Evolutionary conservation across 2,888 invertebrate genomes (phyloP), one percentile per base, ranked within the genome.

Genomic region (Agrotis exclamationis): DNA sequence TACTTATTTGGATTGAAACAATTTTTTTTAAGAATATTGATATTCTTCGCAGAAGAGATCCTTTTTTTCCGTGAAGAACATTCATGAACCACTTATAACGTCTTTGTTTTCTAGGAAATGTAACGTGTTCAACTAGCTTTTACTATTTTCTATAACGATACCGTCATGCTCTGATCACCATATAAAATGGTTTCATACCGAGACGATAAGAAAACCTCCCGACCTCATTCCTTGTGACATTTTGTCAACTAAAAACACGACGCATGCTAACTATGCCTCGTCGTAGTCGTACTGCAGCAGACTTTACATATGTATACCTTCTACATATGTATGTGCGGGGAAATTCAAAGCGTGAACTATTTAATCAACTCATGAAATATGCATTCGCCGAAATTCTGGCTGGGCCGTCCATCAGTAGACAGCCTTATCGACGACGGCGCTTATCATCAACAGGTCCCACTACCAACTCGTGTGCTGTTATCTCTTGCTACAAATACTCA

Each of bases 291-390:
- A 88, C 86, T 88, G 88, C 88, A 89, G 87, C 88, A 87, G 85
- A 83, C 85, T 87, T 87, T 89, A 90, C 88, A 88, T 88, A 90
- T 89, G 85, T 88, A 84, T 78, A 78, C 67, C 80, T 77, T 74
- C 72, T 86, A 87, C 86, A 88, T 89, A 88, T 88, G 88, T 87
- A 87, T 87, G 80, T 85, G 84, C 86, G 85, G 85, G 87, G 88
- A 90, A 93, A 92, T 94, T 90, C 92, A 92, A 92, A 94, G 93
- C 93, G 93, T 91, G 92, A 96, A 95, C 95, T 96, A 96, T 96
- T 96, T 95, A 95, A 95, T 95, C 95, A 95, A 94, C 93, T 95
- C 95, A 95, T 95, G 95, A 94, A 95, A 95, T 95, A 95, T 95
- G 94, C 94, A 95, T 95, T 95, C 91, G 91, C 95, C 95, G 93